A percentile compares a stretch with the other conserved stretches of the same genome.
Evolutionary conservation across 2,797 vertebrate genomes (phyloP).

Genomic region (Silurus lanzhouensis): DNA sequence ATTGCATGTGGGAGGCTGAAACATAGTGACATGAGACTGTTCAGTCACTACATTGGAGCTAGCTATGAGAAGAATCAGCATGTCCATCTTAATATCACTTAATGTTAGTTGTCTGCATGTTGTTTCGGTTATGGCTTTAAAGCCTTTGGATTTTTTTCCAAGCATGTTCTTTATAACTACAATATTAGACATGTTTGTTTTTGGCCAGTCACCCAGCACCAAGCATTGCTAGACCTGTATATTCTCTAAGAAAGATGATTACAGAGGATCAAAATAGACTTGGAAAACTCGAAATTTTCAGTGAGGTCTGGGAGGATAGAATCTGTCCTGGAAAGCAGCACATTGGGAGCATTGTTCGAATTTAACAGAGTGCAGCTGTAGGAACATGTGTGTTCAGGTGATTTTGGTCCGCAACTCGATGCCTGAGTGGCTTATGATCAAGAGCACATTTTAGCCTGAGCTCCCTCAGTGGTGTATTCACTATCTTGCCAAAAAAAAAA

Average conservation of each 20-base stretch:
- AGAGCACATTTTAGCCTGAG: conserved; percentile 68
- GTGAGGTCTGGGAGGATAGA: background rate
- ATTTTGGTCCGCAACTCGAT: conserved; percentile 11
- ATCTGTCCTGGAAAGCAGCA: background rate
- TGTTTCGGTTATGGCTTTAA: background rate
- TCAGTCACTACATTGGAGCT: background rate
- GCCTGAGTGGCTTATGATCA: conserved; percentile 21
- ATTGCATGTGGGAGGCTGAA: background rate
- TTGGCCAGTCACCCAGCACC: background rate
- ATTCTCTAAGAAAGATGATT: conserved; percentile 2
- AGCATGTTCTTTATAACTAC: background rate
- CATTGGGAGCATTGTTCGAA: conserved; percentile 23
- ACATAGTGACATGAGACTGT: conserved; percentile 4
- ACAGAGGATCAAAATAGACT: background rate
- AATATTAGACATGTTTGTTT: background rate
- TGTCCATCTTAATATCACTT: background rate
- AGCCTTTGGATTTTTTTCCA: background rate
- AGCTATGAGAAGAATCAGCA: background rate
- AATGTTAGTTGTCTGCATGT: background rate
- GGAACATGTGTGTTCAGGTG: conserved; percentile 35
- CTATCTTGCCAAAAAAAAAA: background rate
- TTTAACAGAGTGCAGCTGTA: conserved; percentile 39
- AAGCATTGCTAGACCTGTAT: background rate
- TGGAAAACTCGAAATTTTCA: background rate
- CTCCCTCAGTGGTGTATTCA: conserved; percentile 36